Evolutionary conservation across 1,140 invertebrate species (phyloP).

Genomic region (Macrobrachium nipponense): DNA sequence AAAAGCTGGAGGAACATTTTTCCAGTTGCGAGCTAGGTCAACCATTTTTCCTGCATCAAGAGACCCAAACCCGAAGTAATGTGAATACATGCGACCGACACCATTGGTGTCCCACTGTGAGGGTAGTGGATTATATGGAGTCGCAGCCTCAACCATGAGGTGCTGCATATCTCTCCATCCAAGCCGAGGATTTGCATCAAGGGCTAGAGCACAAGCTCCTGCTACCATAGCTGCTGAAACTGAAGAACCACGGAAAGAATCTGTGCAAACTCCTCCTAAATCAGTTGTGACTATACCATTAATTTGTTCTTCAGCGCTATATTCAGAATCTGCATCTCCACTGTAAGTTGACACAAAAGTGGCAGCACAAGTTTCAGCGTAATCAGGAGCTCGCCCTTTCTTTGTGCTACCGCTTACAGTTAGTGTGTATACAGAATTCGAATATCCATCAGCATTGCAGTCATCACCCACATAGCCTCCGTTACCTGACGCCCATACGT

Average conservation of each 20-base stretch:
- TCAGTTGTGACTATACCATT: conserved; percentile 50
- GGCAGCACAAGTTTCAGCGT: conserved; percentile 50
- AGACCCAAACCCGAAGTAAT: conserved; percentile 95
- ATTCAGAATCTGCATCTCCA: conserved; percentile 33
- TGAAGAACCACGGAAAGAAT: conserved; percentile 90
- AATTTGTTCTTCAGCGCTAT: conserved; percentile 25
- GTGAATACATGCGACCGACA: conserved; percentile 75
- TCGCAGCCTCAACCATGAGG: conserved; percentile 76
- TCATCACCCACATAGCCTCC: conserved; percentile 94
- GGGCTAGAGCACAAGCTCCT: conserved; percentile 91
- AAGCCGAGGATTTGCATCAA: conserved; percentile 88
- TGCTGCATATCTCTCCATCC: conserved; percentile 98
- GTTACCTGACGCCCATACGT: conserved; percentile 98
- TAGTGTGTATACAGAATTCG: conserved; percentile 97
- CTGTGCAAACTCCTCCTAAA: conserved; percentile 89
- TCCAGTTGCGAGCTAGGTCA: conserved; percentile 74
- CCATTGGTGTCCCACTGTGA: conserved; percentile 86
- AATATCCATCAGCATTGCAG: conserved; percentile 99
- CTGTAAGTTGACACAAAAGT: conserved; percentile 53
- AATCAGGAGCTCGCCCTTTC: conserved; percentile 26
- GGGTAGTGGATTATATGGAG: conserved; percentile 70
- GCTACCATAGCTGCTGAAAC: conserved; percentile 97
- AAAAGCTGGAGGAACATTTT: conserved; percentile 28
- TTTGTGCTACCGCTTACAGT: conserved; percentile 50
- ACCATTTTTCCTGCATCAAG: conserved; percentile 97